Evolutionary conservation across 2,888 invertebrate species (phyloP).

Genomic region (Scrobipalpa atriplicella): DNA sequence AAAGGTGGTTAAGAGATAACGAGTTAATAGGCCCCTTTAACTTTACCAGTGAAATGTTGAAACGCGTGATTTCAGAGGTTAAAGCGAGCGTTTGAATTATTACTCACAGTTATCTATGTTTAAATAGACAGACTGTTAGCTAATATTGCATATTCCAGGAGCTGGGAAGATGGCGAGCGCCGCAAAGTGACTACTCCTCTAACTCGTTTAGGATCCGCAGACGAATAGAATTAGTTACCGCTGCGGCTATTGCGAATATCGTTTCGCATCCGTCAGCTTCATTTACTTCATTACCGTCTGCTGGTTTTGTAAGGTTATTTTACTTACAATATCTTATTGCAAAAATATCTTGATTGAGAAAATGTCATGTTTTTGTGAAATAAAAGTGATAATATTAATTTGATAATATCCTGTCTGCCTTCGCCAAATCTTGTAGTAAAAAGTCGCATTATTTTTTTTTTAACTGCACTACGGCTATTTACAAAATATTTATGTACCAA

Average conservation of each 20-base stretch:
- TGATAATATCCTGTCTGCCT: too few relatives aligned
- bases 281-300: slow-evolving; percentile 45
- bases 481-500: not conserved
- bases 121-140: slow-evolving; percentile 30
- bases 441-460: not conserved
- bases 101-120: slow-evolving; percentile 27
- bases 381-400: too few relatives aligned
- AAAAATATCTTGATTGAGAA: too few relatives aligned
- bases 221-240: slow-evolving; percentile 76
- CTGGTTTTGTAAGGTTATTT: not conserved
- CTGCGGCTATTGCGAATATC: slow-evolving; percentile 75
- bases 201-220: slow-evolving; percentile 76
- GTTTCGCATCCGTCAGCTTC: slow-evolving; percentile 69
- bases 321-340: too few relatives aligned
- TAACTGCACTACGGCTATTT: not conserved
- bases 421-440: too few relatives aligned
- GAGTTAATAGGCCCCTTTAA: slow-evolving; percentile 75
- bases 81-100: slow-evolving; percentile 23
- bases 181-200: slow-evolving; percentile 56
- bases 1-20: slow-evolving; percentile 82
- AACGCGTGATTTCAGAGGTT: slow-evolving; percentile 39
- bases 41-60: slow-evolving; percentile 56
- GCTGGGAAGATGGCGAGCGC: slow-evolving; percentile 31
- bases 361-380: too few relatives aligned
- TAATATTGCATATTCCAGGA: slow-evolving; percentile 46